Percentiles rank a stretch among this genome's conserved stretches.
Conservation (phyloP, 2,113 vertebrate genomes). For the Aix galericulata region DNA sequence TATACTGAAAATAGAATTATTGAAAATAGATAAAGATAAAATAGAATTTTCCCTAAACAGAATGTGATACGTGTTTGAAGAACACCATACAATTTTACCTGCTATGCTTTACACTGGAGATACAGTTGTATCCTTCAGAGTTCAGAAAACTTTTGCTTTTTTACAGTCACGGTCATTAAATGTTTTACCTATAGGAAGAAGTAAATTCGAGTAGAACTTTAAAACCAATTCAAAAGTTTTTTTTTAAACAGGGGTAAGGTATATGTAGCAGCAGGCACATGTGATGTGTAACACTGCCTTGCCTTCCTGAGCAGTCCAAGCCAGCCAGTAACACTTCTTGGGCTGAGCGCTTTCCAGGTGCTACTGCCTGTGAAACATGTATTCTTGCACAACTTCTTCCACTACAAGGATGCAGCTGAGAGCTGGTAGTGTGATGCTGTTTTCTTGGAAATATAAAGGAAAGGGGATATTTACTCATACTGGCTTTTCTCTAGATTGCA, state of each 20-base stretch:
- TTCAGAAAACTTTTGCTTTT: neutral
- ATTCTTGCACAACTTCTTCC: neutral
- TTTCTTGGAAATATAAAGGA: constrained; percentile 6
- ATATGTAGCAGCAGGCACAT: neutral
- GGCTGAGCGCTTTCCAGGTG: neutral
- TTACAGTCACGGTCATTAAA: neutral
- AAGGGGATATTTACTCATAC: neutral
- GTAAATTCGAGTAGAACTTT: neutral
- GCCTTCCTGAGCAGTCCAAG: neutral
- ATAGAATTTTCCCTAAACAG: neutral
- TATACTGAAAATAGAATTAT: neutral
- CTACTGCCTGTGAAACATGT: neutral
- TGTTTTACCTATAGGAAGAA: neutral
- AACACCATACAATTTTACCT: neutral
- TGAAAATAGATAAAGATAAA: neutral
- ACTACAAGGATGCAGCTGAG: constrained; percentile 13
- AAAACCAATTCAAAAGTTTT: constrained; percentile 6
- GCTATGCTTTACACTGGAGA: neutral
- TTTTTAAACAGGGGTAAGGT: neutral
- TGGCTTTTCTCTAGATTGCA: neutral
- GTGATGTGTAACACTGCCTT: constrained; percentile 1
- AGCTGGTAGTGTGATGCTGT: neutral
- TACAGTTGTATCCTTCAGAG: neutral
- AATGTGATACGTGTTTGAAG: neutral
- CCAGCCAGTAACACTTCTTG: neutral